phyloP scores from a whole-genome alignment of 2,113 vertebrate genomes.

The Loxodonta africana region DNA sequence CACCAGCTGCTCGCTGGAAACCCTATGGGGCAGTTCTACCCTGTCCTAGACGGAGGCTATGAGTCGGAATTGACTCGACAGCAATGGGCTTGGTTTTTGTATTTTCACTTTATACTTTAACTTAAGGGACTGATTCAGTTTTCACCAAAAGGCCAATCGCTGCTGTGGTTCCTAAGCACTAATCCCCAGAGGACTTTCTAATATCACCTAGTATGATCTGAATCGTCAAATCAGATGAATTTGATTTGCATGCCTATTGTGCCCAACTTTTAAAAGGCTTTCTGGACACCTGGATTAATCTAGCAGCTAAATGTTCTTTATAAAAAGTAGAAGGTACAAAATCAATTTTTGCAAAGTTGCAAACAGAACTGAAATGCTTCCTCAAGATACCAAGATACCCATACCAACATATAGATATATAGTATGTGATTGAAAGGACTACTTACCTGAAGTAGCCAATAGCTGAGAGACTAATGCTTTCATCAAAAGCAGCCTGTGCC shows the following conservation, averaged over 20 bases:
- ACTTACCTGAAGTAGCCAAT: slow-evolving; percentile 91
- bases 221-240: not conserved
- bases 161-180: not conserved
- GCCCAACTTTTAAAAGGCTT: not conserved
- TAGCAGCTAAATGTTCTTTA: not conserved
- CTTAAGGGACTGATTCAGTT: not conserved
- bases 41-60: no score
- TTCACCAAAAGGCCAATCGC: not conserved
- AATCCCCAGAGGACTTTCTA: not conserved
- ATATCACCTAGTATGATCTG: not conserved
- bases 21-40: no score
- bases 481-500: slow-evolving; percentile 87
- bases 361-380: slow-evolving; percentile 28
- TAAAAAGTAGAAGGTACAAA: not conserved
- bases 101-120: slow-evolving; percentile 20
- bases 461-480: slow-evolving; percentile 91
- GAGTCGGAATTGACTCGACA: no score
- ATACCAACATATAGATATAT: not conserved
- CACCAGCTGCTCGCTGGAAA: no score
- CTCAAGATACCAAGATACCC: not conserved
- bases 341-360: not conserved
- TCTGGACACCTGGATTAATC: not conserved
- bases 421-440: not conserved
- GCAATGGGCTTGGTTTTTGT: no score
- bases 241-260: not conserved